A percentile compares a stretch with the other conserved stretches of the same genome.
These are phyloP conservation scores for Malaclemys terrapin DNA, from an alignment of 2,113 vertebrate species.

Conservation along the genomic window DNA sequence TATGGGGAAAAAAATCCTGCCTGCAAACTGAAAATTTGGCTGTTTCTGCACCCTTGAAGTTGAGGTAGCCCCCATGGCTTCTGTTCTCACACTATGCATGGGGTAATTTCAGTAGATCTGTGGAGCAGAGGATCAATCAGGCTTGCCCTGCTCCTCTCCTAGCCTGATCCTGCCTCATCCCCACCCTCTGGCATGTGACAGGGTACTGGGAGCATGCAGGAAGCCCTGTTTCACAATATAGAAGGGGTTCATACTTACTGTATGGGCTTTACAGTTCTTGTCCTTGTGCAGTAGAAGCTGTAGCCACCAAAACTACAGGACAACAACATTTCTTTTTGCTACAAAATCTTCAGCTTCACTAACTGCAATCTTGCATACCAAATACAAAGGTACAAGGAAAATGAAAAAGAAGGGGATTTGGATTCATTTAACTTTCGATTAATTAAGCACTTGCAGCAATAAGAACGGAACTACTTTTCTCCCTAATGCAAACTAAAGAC, in stretches of 20 bases:
- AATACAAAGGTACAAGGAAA: not conserved
- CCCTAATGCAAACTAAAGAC: not conserved
- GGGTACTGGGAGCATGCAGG: too few relatives aligned
- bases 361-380: not conserved
- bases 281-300: not conserved
- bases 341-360: not conserved
- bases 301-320: not conserved
- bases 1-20: not conserved
- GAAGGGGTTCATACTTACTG: not conserved
- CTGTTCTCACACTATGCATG: not conserved
- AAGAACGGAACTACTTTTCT: not conserved
- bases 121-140: not conserved
- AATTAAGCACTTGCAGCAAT: not conserved
- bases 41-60: not conserved
- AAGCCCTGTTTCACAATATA: too few relatives aligned
- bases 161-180: too few relatives aligned
- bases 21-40: not conserved
- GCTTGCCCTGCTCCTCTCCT: not conserved
- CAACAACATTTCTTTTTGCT: accelerated
- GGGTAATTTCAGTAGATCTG: accelerated
- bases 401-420: not conserved
- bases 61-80: not conserved
- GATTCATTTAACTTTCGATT: not conserved
- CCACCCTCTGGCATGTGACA: not conserved
- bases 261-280: not conserved